Evolutionary conservation across 2,113 vertebrate genomes (phyloP).

Genomic region (Oceanodroma tethys): DNA sequence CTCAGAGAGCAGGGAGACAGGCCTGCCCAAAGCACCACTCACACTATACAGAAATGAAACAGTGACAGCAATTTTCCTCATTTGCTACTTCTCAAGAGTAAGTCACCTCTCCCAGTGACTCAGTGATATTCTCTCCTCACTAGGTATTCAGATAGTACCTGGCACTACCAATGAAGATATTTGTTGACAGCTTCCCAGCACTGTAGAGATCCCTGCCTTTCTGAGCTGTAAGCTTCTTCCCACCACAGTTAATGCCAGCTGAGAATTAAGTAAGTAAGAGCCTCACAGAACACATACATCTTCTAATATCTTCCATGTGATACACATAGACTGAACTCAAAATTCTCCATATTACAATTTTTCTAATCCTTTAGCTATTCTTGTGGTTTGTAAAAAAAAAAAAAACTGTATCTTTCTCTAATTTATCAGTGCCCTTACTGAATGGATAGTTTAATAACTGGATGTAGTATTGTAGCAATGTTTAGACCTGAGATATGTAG

Average conservation of each 20-base stretch:
- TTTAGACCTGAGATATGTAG: background rate
- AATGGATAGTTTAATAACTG: background rate
- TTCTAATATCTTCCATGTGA: background rate
- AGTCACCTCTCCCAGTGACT: background rate
- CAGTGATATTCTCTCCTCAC: background rate
- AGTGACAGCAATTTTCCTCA: background rate
- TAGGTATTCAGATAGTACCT: background rate
- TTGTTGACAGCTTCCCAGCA: background rate
- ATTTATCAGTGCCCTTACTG: background rate
- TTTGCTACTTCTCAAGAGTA: background rate
- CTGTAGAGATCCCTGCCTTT: background rate
- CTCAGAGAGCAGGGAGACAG: fast-evolving
- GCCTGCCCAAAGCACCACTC: background rate
- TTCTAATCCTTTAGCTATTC: background rate
- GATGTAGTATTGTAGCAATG: background rate
- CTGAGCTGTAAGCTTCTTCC: background rate
- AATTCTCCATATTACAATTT: background rate
- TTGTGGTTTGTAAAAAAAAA: background rate
- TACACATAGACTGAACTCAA: background rate
- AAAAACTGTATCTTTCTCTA: background rate
- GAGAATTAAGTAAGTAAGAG: background rate
- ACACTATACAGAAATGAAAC: background rate
- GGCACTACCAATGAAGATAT: background rate
- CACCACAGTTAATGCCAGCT: background rate
- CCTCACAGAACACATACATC: background rate